phyloP scores from a whole-genome alignment of 2,888 invertebrate species.

The Osmoderma eremita region DNA sequence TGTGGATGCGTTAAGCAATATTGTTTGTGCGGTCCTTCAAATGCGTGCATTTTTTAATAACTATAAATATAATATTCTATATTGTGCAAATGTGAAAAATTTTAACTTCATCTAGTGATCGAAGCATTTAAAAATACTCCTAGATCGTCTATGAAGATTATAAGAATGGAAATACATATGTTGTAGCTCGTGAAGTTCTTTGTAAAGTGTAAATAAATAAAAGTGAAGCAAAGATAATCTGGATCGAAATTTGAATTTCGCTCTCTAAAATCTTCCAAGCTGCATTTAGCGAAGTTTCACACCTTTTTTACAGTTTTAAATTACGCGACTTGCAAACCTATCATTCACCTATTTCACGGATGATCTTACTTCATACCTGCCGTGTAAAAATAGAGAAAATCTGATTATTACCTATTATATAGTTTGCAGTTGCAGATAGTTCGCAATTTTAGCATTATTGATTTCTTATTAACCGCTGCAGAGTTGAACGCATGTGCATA shows the following conservation, averaged over 20 bases:
- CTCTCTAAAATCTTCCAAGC: background rate
- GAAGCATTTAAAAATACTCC: too few relatives aligned
- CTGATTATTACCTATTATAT: background rate
- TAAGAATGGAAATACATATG: too few relatives aligned
- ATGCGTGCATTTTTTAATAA: background rate
- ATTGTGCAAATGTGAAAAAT: background rate
- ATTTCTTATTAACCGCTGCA: conserved; percentile 50
- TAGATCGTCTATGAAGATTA: too few relatives aligned
- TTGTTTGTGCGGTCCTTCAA: background rate
- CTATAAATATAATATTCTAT: background rate
- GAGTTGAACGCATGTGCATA: conserved; percentile 53
- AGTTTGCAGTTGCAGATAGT: conserved; percentile 20
- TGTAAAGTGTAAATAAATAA: background rate
- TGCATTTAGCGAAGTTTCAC: conserved; percentile 26
- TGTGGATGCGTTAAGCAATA: background rate
- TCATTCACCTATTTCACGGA: background rate
- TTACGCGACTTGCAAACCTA: too few relatives aligned
- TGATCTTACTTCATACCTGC: background rate
- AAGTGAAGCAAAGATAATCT: background rate
- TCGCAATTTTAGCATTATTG: conserved; percentile 47
- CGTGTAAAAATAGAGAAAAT: background rate
- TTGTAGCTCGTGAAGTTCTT: too few relatives aligned
- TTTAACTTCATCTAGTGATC: too few relatives aligned
- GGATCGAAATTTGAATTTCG: conserved; percentile 15
- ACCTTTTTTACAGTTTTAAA: conserved; percentile 31